Evolutionary conservation across 35 echinoderm and acorn worm species (phyloP).

Genomic region (Patiria miniata): DNA sequence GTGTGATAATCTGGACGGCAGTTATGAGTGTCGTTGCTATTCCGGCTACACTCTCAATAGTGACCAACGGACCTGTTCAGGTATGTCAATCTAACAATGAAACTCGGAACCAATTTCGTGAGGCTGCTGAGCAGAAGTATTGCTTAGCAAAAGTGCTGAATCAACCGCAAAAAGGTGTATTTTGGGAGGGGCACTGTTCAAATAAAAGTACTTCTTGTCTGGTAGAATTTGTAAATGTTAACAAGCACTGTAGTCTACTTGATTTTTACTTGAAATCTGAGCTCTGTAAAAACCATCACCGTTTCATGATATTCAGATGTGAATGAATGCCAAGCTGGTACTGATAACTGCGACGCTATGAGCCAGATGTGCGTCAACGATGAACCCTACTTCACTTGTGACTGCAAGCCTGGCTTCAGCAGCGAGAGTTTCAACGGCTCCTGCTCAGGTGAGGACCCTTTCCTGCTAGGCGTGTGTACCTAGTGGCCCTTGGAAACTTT

Average conservation of each 20-base stretch:
- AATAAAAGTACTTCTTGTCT: not conserved
- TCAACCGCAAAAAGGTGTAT: not conserved
- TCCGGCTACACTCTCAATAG: constrained; percentile 31
- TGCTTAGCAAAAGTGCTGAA: not conserved
- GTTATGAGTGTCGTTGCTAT: constrained; percentile 49
- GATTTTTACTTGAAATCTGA: too few species aligned
- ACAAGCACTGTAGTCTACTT: too few species aligned
- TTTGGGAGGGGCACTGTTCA: too few species aligned
- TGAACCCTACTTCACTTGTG: constrained; percentile 48
- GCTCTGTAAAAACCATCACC: too few species aligned
- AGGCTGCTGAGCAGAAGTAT: too few species aligned
- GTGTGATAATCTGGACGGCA: constrained; percentile 28
- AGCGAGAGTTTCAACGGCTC: not conserved
- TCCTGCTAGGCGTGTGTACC: not conserved
- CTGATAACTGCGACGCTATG: constrained; percentile 37
- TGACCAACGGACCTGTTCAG: constrained; percentile 56
- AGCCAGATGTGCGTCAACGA: constrained; percentile 64
- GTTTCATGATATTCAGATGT: constrained; percentile 53
- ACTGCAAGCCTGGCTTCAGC: constrained; percentile 28
- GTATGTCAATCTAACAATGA: too few species aligned
- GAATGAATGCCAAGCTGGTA: constrained; percentile 54
- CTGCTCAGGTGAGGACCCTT: not conserved
- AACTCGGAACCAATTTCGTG: too few species aligned
- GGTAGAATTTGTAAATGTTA: not conserved
- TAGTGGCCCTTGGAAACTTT: too few species aligned